Evolutionary conservation across 2,888 invertebrate genomes (phyloP).

Genomic region (Coecobrya sp.): DNA sequence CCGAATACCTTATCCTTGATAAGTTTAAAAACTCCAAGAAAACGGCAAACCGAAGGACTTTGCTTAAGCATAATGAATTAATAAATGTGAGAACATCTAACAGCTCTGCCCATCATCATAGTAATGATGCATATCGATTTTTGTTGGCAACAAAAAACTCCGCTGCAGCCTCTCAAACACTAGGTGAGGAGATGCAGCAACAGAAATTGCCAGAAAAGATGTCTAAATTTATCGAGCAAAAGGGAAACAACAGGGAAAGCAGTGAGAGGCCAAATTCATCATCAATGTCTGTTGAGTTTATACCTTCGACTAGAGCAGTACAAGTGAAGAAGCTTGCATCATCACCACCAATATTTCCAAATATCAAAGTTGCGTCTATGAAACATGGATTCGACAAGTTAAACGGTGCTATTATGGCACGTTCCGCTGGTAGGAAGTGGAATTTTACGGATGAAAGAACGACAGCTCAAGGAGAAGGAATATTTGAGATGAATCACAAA

Average conservation of each 20-base stretch:
- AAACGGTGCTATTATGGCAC: background rate
- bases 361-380: background rate
- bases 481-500: constrained; percentile 18
- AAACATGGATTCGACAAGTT: constrained; percentile 26
- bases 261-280: background rate
- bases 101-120: background rate
- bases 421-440: constrained; percentile 40
- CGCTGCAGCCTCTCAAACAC: background rate
- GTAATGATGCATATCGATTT: background rate
- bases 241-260: background rate
- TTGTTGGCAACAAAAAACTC: background rate
- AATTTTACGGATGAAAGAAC: constrained; percentile 25
- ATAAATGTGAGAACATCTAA: background rate
- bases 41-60: background rate
- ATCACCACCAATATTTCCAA: background rate
- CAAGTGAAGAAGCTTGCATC: background rate
- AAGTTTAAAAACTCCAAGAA: background rate
- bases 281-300: background rate
- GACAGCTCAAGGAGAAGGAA: constrained; percentile 60
- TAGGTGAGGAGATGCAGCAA: background rate
- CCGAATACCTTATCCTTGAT: no score
- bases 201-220: background rate
- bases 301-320: background rate
- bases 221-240: background rate
- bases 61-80: background rate